Evolutionary conservation across 2,797 vertebrate genomes (phyloP), one percentile per base, ranked within the genome.

Genomic region (Tadarida brasiliensis): DNA sequence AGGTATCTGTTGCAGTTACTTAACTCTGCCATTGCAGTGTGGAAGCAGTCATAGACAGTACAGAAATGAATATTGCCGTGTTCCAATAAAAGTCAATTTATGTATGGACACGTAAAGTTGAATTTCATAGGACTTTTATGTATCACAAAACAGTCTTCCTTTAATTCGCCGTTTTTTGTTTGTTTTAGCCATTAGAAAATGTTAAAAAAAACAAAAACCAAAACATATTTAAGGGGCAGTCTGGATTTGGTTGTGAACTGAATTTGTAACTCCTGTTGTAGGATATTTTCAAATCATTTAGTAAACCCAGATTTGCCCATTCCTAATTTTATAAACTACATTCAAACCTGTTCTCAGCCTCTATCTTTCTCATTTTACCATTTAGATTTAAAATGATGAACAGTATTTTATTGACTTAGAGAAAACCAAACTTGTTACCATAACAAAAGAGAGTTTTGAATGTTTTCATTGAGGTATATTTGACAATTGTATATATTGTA

Each of bases 311-410:
- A 17, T 76, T 90, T 95, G 16, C 35, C 22, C 17, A n/a, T 83
- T 83, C 81, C 70, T 94, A 47, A 94, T 93, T 95, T 94, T 90
- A 39, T 77, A 81, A 83, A 44, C 28, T 20, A 12, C 33, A 65
- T 30, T 93, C 51, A 94, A 81, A 76, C 22, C n/a, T 71, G 2
- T 86, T 89, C 59, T 90, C 44, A 67, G 35, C 70, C 7, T 26
- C 82, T 63, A 59, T 81, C 28, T 82, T 87, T 91, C 20, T 96
- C 6, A 76, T 82, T 90, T 91, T 90, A 63, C 51, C 47, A 54
- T 56, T 90, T 89, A 78, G 44, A 61, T 92, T 81, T 94, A 91
- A 94, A 93, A 90, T 82, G 51, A 92, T 83, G 67, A 87, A 39
- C 14, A 54, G 17, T 67, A 49, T 87, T 84, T 92, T 91, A 30